Evolutionary conservation across 2,797 vertebrate genomes (phyloP).

Genomic region (Gallirallus australis): DNA sequence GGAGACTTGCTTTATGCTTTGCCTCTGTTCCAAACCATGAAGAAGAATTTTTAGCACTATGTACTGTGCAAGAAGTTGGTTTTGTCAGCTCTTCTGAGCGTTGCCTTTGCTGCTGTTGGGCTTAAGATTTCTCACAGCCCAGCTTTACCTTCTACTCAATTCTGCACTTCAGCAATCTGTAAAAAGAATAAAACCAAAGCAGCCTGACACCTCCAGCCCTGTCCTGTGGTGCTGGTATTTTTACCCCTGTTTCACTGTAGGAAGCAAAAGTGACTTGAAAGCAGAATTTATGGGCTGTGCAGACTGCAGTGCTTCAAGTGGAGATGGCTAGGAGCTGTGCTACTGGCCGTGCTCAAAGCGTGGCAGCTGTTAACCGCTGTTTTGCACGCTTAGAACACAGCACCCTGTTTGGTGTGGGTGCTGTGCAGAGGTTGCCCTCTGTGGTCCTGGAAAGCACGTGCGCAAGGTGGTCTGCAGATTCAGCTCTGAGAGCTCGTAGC

Average conservation of each 20-base stretch:
- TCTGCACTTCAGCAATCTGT: neutral
- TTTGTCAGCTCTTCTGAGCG: neutral
- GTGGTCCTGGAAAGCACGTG: neutral
- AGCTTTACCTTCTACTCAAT: neutral
- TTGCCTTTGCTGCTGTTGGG: neutral
- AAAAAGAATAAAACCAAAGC: neutral
- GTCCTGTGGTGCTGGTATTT: neutral
- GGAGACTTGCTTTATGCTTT: neutral
- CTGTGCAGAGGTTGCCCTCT: neutral
- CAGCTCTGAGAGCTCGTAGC: neutral
- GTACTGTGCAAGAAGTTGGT: neutral
- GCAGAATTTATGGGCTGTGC: neutral
- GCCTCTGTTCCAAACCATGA: neutral
- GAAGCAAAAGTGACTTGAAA: neutral
- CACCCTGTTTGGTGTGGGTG: neutral
- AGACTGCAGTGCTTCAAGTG: neutral
- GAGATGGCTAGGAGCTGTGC: neutral
- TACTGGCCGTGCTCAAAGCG: rapidly evolving
- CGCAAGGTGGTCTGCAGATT: neutral
- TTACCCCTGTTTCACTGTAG: neutral
- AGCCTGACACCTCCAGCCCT: neutral
- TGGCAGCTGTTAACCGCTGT: neutral
- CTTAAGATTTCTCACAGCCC: neutral
- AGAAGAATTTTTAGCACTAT: neutral
- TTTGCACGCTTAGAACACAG: rapidly evolving